phyloP scores from a whole-genome alignment of 2,797 vertebrate species.

The Squalus acanthias region DNA sequence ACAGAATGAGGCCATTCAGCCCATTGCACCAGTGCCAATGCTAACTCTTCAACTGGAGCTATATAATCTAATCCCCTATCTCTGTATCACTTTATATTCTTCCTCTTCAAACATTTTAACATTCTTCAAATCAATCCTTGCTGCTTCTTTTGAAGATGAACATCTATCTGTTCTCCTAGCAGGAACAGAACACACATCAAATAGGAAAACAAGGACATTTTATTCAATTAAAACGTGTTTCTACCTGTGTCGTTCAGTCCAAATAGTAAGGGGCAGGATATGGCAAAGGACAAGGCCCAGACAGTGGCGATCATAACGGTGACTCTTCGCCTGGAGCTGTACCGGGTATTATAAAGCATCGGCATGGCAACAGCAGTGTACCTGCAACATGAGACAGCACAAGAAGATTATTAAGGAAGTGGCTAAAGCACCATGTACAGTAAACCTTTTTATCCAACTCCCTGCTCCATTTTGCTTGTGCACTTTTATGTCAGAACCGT shows the following conservation, averaged over 20 bases:
- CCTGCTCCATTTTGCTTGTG: not conserved
- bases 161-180: not conserved
- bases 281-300: conserved; percentile 94
- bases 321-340: conserved; percentile 91
- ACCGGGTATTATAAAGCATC: conserved; percentile 96
- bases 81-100: not conserved
- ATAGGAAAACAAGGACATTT: not conserved
- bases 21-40: not conserved
- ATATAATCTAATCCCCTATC: not conserved
- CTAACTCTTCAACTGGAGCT: not conserved
- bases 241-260: conserved; percentile 94
- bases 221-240: not conserved
- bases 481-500: not conserved
- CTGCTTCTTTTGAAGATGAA: not conserved
- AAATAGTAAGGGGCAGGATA: conserved; percentile 92
- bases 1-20: not conserved
- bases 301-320: conserved; percentile 93
- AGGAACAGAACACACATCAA: not conserved
- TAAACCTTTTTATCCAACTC: not conserved
- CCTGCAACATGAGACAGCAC: conserved; percentile 52
- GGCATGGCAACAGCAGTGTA: conserved; percentile 98
- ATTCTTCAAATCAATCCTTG: not conserved
- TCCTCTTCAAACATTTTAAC: not conserved
- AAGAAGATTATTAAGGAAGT: not conserved
- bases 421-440: not conserved